These are phyloP conservation scores for Calyptomena viridis DNA, from an alignment of 2,113 vertebrate genomes.

Conservation along the genomic window DNA sequence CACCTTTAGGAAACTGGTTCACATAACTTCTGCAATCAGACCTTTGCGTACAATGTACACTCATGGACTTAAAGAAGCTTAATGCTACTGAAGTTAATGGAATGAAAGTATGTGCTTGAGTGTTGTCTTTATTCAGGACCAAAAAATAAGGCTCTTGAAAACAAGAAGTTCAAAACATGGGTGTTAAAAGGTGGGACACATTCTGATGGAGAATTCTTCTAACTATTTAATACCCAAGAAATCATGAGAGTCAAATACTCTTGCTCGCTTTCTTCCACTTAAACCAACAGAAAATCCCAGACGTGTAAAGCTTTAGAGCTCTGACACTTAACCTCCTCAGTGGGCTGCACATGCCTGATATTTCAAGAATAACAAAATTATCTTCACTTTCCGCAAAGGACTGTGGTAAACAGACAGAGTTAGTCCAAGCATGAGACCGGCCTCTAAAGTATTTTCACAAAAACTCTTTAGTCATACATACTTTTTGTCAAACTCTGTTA, in stretches of 20 bases:
- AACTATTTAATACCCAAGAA: not conserved
- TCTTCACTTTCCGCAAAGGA: not conserved
- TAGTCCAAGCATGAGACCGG: not conserved
- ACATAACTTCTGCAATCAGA: not conserved
- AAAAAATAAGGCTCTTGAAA: not conserved
- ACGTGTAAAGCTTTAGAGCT: not conserved
- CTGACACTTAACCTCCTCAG: not conserved
- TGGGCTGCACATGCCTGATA: not conserved
- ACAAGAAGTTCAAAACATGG: not conserved
- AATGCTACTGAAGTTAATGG: not conserved
- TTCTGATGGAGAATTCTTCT: not conserved
- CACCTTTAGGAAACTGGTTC: not conserved
- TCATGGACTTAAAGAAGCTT: not conserved
- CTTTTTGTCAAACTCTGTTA: not conserved
- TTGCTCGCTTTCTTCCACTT: not conserved
- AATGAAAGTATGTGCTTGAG: not conserved
- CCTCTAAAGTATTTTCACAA: not conserved
- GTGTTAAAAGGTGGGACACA: not conserved
- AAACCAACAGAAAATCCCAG: not conserved
- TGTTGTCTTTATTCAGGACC: not conserved
- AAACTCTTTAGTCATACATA: not conserved
- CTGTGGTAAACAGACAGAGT: not conserved
- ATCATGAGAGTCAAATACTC: not conserved
- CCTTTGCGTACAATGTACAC: not conserved
- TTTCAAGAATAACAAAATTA: not conserved